A percentile compares a stretch with the other conserved stretches of the same genome.
Conservation (phyloP, 2,888 invertebrate genomes). For the Dryococelus australis region DNA sequence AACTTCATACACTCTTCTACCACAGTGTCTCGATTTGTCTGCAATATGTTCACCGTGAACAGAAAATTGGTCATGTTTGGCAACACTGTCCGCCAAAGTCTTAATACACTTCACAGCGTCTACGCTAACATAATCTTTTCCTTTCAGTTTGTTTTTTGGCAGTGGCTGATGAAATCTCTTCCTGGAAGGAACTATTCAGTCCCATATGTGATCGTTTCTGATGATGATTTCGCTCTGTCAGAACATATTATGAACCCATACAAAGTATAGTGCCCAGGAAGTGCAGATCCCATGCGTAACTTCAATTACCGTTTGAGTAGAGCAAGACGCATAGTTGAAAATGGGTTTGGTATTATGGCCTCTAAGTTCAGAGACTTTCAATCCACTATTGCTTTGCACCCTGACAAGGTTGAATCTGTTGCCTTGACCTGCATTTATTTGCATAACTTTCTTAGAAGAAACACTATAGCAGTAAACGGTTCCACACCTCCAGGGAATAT, state of each 20-base stretch:
- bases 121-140: background rate
- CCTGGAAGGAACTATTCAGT: background rate
- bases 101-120: background rate
- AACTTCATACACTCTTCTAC: background rate
- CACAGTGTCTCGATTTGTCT: background rate
- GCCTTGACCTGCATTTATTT: background rate
- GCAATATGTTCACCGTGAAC: background rate
- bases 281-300: background rate
- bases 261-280: background rate
- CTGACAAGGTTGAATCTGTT: background rate
- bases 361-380: background rate
- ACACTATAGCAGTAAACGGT: background rate
- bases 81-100: too few relatives aligned
- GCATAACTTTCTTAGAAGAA: background rate
- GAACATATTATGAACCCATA: background rate
- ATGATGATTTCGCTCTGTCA: background rate
- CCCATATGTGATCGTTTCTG: background rate
- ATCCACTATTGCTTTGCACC: background rate
- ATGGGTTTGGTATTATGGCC: slow-evolving; percentile 20
- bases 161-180: background rate
- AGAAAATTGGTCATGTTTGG: too few relatives aligned
- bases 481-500: background rate
- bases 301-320: slow-evolving; percentile 4
- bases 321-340: background rate
- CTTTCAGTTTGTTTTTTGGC: background rate